These are phyloP conservation scores for Digitonthophagus gazella DNA, from an alignment of 2,888 invertebrate species.

Conservation along the genomic window DNA sequence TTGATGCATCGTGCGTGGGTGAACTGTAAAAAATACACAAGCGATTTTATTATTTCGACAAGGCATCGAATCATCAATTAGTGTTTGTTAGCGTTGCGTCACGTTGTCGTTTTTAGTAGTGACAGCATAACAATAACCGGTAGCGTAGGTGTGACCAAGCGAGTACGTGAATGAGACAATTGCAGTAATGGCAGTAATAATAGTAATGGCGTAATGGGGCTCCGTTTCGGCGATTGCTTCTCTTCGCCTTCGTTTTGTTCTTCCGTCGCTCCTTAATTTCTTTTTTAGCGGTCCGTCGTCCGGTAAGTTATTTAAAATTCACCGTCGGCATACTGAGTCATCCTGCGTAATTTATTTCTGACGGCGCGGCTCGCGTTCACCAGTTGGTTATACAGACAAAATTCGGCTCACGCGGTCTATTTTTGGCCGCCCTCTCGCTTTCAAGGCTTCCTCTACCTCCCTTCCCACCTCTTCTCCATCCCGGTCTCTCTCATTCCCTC, in stretches of 20 bases:
- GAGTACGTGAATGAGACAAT: conserved; percentile 12
- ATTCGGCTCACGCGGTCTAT: conserved; percentile 6
- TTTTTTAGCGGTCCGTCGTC: not conserved
- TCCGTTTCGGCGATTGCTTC: conserved; percentile 11
- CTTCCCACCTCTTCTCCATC: not conserved
- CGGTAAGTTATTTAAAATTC: conserved; percentile 18
- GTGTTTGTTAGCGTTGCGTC: not conserved
- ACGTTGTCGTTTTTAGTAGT: conserved; percentile 8
- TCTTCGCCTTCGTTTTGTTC: not conserved
- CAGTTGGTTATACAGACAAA: conserved; percentile 3
- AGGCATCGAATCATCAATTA: not conserved
- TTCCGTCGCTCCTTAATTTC: not conserved
- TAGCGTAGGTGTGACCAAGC: conserved; percentile 4
- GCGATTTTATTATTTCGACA: not conserved
- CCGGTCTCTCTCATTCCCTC: not conserved
- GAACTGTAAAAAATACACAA: too few relatives aligned
- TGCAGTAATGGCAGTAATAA: conserved; percentile 5
- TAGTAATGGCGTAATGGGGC: conserved; percentile 1
- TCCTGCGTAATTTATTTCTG: conserved; percentile 23
- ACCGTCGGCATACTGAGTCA: conserved; percentile 20
- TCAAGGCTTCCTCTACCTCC: conserved; percentile 9
- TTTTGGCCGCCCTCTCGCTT: conserved; percentile 16
- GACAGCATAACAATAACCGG: conserved; percentile 4
- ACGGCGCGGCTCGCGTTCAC: conserved; percentile 8
- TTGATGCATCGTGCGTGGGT: too few relatives aligned